Conservation (phyloP, 2,797 vertebrate species). For the Otolemur crassicaudatus region DNA sequence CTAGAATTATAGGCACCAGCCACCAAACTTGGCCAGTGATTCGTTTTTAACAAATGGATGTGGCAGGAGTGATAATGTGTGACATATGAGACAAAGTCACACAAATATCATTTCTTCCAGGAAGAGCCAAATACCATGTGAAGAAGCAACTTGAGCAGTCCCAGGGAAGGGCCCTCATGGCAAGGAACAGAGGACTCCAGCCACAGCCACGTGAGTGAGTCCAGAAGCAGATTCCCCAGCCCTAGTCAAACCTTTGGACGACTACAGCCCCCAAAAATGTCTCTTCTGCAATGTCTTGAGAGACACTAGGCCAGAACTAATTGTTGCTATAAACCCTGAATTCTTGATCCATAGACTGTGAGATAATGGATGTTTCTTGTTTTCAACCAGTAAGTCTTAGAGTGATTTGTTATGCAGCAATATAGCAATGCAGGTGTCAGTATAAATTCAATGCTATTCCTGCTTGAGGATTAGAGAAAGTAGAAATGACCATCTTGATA, state of each 20-base stretch:
- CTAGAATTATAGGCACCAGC: no score
- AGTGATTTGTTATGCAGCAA: background rate
- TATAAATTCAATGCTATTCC: background rate
- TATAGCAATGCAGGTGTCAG: background rate
- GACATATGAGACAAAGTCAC: conserved; percentile 16
- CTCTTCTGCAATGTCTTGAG: background rate
- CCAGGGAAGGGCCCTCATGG: background rate
- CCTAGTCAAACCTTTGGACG: background rate
- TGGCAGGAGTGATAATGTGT: background rate
- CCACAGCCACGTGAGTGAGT: background rate
- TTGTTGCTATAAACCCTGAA: background rate
- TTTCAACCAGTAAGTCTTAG: background rate
- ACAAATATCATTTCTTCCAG: background rate
- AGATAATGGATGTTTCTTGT: background rate
- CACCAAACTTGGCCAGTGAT: background rate
- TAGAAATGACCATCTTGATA: background rate
- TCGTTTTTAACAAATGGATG: background rate
- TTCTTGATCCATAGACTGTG: background rate
- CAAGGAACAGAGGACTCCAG: background rate
- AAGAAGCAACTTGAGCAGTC: background rate
- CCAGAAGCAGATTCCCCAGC: background rate
- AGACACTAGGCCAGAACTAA: background rate
- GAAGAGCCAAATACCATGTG: background rate
- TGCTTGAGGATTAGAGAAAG: background rate
- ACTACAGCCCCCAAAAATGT: background rate